phyloP scores from a whole-genome alignment of 2,113 vertebrate species.

The Dicrurus megarhynchus region DNA sequence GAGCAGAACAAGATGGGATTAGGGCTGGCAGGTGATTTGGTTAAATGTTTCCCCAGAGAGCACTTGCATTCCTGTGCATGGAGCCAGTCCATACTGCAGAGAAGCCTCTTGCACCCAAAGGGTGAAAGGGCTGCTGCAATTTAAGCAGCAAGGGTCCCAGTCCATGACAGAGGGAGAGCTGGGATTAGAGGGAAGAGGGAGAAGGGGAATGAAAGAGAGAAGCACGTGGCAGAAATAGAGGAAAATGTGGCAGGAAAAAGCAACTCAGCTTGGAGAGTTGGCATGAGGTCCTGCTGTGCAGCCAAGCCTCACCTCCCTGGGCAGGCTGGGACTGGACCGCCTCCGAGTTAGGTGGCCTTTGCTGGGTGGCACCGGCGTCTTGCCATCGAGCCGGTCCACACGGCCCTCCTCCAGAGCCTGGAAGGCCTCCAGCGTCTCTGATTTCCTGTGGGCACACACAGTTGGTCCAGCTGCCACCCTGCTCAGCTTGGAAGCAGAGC shows the following conservation, averaged over 20 bases:
- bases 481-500: background rate
- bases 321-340: constrained; percentile 71
- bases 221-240: background rate
- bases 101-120: background rate
- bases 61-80: background rate
- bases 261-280: background rate
- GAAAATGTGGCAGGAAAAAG: background rate
- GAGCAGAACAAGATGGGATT: background rate
- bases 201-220: background rate
- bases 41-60: background rate
- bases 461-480: background rate
- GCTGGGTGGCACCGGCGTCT: constrained; percentile 38
- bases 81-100: background rate
- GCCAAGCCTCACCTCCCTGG: constrained; percentile 73
- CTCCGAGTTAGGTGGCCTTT: constrained; percentile 65
- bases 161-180: background rate
- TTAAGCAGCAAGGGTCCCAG: background rate
- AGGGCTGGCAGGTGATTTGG: background rate
- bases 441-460: constrained; percentile 66
- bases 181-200: background rate
- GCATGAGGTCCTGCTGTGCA: background rate
- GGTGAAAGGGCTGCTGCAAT: background rate
- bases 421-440: constrained; percentile 74
- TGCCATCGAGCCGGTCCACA: constrained; percentile 61
- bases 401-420: constrained; percentile 72